These are phyloP conservation scores for Dermatophagoides farinae DNA, from an alignment of 1,140 invertebrate species.

Conservation along the genomic window DNA sequence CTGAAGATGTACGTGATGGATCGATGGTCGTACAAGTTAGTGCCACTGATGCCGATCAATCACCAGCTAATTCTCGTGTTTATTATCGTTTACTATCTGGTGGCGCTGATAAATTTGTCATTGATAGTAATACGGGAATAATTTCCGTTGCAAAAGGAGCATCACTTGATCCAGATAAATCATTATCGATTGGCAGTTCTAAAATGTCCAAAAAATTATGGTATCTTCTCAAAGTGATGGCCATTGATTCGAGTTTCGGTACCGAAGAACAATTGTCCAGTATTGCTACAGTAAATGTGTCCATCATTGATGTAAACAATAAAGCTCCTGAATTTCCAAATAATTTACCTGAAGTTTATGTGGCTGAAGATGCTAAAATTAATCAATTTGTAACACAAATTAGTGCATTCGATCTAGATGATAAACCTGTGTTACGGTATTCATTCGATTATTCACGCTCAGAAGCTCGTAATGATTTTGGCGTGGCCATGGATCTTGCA, in stretches of 20 bases:
- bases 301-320: slow-evolving; percentile 73
- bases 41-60: slow-evolving; percentile 62
- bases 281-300: slow-evolving; percentile 45
- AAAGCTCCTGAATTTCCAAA: slow-evolving; percentile 50
- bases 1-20: slow-evolving; percentile 56
- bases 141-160: slow-evolving; percentile 67
- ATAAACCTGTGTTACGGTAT: slow-evolving; percentile 49
- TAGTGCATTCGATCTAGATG: slow-evolving; percentile 53
- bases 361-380: slow-evolving; percentile 54
- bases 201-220: slow-evolving; percentile 39
- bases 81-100: slow-evolving; percentile 70
- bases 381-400: slow-evolving; percentile 29
- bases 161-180: slow-evolving; percentile 66
- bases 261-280: slow-evolving; percentile 35
- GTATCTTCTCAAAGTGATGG: slow-evolving; percentile 35
- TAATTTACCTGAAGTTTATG: slow-evolving; percentile 32
- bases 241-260: slow-evolving; percentile 66
- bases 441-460: slow-evolving; percentile 28
- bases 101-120: slow-evolving; percentile 74
- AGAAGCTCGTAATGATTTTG: slow-evolving; percentile 50
- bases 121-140: slow-evolving; percentile 54
- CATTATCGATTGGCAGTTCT: slow-evolving; percentile 20
- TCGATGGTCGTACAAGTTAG: slow-evolving; percentile 50
- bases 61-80: slow-evolving; percentile 58
- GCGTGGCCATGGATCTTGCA: slow-evolving; percentile 21